Percentiles rank a stretch among this genome's conserved stretches.
These are phyloP conservation scores for Rhynchomys soricoides DNA, from an alignment of 2,113 vertebrate species.

Conservation along the genomic window DNA sequence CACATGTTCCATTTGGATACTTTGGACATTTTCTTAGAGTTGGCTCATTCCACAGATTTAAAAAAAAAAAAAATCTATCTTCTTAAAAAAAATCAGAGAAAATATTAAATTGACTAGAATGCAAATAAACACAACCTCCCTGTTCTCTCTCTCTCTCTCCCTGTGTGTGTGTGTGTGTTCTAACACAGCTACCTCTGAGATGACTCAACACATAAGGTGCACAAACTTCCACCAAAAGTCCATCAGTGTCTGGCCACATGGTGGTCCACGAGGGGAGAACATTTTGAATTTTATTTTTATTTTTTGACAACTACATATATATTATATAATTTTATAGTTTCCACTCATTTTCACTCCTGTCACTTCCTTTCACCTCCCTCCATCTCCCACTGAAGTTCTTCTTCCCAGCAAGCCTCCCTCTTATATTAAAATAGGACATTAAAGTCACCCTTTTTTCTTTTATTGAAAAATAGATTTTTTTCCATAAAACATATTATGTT, in stretches of 20 bases:
- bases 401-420: not conserved
- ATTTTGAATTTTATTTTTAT: not conserved
- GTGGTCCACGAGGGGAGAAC: not conserved
- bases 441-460: not conserved
- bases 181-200: not conserved
- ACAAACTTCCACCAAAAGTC: not conserved
- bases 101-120: conserved; percentile 59
- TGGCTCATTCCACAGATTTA: conserved; percentile 31
- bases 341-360: not conserved
- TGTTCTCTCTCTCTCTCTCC: not conserved
- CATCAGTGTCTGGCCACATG: not conserved
- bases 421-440: not conserved
- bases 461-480: not conserved
- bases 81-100: not conserved
- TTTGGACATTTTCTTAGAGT: conserved; percentile 45
- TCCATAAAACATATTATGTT: not conserved
- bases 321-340: not conserved
- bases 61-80: not conserved
- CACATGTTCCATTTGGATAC: conserved; percentile 33
- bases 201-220: not conserved
- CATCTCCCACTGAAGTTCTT: not conserved
- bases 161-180: not conserved
- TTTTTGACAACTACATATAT: not conserved
- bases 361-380: not conserved
- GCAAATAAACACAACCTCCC: conserved; percentile 56